These are phyloP conservation scores for Microtus montanus DNA, from an alignment of 2,113 vertebrate species.

Conservation along the genomic window DNA sequence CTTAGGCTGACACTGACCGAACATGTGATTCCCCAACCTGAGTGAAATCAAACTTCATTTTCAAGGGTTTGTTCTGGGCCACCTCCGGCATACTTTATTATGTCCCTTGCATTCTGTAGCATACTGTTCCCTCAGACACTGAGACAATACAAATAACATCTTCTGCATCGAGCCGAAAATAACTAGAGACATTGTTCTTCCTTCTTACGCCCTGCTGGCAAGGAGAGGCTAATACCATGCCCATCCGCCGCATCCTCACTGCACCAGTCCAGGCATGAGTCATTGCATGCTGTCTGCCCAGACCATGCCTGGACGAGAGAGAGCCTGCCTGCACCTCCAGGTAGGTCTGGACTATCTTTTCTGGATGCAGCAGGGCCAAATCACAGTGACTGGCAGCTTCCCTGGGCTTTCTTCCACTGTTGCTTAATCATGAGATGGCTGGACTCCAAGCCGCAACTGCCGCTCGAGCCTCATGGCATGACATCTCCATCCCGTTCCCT, in stretches of 20 bases:
- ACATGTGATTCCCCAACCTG: neutral
- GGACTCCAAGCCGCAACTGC: neutral
- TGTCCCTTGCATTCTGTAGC: neutral
- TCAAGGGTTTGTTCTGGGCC: neutral
- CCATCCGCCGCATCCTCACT: neutral
- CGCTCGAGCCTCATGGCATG: neutral
- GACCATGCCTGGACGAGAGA: neutral
- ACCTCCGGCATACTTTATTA: neutral
- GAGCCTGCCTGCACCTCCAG: neutral
- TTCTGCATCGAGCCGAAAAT: constrained; percentile 12
- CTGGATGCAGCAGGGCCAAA: neutral
- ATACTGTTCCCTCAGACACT: neutral
- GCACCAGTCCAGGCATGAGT: neutral
- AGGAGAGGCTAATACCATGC: neutral
- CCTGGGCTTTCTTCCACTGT: neutral
- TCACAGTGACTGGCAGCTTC: constrained; percentile 27
- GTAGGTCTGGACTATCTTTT: constrained; percentile 8
- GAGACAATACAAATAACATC: constrained; percentile 15
- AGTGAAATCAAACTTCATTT: neutral
- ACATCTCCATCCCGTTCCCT: neutral
- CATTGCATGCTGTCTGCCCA: neutral
- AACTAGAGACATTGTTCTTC: constrained; percentile 25
- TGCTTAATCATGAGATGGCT: neutral
- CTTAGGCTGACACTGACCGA: neutral
- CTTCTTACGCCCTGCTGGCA: constrained; percentile 22